Percentiles rank a stretch among this genome's conserved stretches.
Evolutionary conservation across 1,140 invertebrate species (phyloP).

Genomic region (Heliconius nattereri): DNA sequence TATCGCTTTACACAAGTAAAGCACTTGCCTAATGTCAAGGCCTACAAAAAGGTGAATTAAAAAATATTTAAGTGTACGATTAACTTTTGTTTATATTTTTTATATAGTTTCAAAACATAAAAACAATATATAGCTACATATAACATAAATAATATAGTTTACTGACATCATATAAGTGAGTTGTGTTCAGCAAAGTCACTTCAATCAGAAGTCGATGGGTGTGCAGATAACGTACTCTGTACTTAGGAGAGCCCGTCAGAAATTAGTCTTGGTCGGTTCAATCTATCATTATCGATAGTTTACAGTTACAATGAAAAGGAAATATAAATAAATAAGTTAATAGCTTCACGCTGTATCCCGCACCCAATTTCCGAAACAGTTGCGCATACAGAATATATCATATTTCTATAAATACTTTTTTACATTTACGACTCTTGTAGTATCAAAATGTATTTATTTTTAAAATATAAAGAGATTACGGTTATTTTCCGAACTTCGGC

Average conservation of each 20-base stretch:
- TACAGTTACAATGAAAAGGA: not conserved
- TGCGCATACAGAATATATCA: no score
- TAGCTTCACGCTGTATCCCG: no score
- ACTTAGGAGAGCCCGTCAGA: not conserved
- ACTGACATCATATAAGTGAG: not conserved
- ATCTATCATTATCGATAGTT: not conserved
- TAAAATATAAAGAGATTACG: not conserved
- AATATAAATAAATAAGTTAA: no score
- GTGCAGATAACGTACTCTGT: not conserved
- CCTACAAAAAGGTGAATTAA: not conserved
- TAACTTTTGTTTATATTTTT: not conserved
- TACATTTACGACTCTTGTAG: no score
- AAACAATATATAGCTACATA: no score
- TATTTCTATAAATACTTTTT: no score
- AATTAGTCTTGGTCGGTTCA: not conserved
- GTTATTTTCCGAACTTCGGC: constrained; percentile 10
- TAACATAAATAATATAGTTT: not conserved
- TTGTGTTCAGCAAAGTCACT: constrained; percentile 2
- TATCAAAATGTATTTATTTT: not conserved
- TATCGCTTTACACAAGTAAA: not conserved
- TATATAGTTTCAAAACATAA: no score
- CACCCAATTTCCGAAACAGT: no score
- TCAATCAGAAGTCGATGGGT: not conserved
- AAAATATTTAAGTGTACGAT: not conserved
- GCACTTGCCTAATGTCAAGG: not conserved